Conservation (phyloP, 2,113 vertebrate species). For the Pygathrix nemaeus region DNA sequence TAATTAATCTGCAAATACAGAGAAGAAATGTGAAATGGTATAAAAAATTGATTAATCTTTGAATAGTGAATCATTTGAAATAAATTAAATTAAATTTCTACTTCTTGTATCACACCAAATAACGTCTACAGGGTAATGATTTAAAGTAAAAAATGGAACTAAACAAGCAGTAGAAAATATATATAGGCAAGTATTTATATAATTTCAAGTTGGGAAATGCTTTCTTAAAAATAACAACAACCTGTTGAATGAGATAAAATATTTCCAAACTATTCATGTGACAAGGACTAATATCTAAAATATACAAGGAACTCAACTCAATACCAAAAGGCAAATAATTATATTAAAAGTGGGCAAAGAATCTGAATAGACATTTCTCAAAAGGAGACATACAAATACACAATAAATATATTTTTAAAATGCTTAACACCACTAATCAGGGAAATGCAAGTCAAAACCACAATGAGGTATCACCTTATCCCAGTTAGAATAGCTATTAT, state of each 20-base stretch:
- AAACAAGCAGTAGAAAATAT: not conserved
- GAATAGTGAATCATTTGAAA: not conserved
- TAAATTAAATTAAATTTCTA: conserved; percentile 33
- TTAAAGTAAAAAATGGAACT: conserved; percentile 21
- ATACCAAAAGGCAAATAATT: not conserved
- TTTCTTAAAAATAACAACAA: not conserved
- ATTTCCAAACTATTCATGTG: not conserved
- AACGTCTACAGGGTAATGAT: not conserved
- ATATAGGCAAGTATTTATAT: not conserved
- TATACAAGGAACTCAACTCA: not conserved
- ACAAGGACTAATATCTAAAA: not conserved
- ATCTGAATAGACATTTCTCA: not conserved
- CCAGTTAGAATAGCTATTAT: not conserved
- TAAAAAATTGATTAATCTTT: not conserved
- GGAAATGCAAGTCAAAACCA: not conserved
- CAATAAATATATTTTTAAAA: not conserved
- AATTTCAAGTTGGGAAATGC: not conserved
- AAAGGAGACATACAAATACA: not conserved
- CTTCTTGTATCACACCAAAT: not conserved
- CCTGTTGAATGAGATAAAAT: not conserved
- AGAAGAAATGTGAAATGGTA: not conserved
- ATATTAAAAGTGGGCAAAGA: not conserved
- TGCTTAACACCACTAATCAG: not conserved
- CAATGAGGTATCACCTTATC: not conserved
- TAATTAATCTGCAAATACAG: not conserved